Evolutionary conservation across 2,113 vertebrate genomes (phyloP), one percentile per base, ranked within the genome.

Genomic region (Spermophilus dauricus): DNA sequence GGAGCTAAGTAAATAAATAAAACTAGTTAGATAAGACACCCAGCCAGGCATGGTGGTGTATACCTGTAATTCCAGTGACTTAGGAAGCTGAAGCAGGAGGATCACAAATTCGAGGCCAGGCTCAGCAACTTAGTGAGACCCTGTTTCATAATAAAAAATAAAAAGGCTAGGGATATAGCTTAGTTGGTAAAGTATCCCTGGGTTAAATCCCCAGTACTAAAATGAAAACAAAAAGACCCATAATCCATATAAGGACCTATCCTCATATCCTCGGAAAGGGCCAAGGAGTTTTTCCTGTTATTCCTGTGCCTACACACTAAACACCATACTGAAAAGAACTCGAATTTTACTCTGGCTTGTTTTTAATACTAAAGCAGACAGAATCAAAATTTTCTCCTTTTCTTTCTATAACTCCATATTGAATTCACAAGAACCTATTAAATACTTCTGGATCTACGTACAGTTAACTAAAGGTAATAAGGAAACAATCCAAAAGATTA

Each of bases 311-410:
- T 90, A 39, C 30, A 83, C 17, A 72, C 8, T 24, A 94, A 77
- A 88, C 11, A 85, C 37, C 93, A 97, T 58, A n/a, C 30, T 84
- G 61, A 92, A 75, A 42, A 95, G 30, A 90, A 86, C 8, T 32
- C 92, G 51, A 39, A 76, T 91, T 85, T 72, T 80, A 63, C 34
- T 42, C 48, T 51, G 48, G 67, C 26, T 93, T 95, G 20, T 75
- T 22, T 26, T 22, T 87, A 77, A 51, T 86, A 94, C 28, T 20
- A 82, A 1, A 45, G 34, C 22, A 80, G 16, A 76, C 0, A 87
- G 17, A 86, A 18, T 9, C 70, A 94, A 63, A 78, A 48, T 89
- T 65, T 85, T 93, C 45, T 72, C 80, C 73, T 77, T 94, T 91
- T 72, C 48, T 89, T 89, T 39, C 81, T 51, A 6, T 93, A 24